Percentiles rank a stretch among this genome's conserved stretches.
Evolutionary conservation across 2,888 invertebrate species (phyloP).

Genomic region (Phengaris arion): DNA sequence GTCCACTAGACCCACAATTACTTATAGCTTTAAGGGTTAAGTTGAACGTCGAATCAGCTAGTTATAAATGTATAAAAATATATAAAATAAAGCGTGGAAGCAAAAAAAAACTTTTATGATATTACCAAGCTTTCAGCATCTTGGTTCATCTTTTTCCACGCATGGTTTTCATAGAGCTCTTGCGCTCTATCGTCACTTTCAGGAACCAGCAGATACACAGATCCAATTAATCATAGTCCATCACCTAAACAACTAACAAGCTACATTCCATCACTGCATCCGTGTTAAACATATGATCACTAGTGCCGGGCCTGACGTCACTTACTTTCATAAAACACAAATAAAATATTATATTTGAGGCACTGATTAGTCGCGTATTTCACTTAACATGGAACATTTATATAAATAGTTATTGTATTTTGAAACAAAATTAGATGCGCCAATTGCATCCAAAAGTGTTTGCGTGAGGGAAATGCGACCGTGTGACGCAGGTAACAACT

Average conservation of each 20-base stretch:
- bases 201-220: constrained; percentile 63
- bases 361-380: constrained; percentile 5
- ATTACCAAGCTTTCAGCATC: constrained; percentile 86
- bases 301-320: constrained; percentile 75
- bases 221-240: constrained; percentile 66
- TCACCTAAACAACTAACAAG: constrained; percentile 73
- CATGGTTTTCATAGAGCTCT: constrained; percentile 78
- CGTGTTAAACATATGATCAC: constrained; percentile 78
- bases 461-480: constrained; percentile 66
- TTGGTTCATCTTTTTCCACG: constrained; percentile 84
- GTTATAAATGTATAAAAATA: too few relatives aligned
- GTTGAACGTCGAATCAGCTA: too few relatives aligned
- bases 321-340: constrained; percentile 71
- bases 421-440: constrained; percentile 55
- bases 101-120: constrained; percentile 52
- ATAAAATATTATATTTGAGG: constrained; percentile 57
- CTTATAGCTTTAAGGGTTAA: too few relatives aligned
- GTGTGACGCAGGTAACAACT: constrained; percentile 76
- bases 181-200: constrained; percentile 64
- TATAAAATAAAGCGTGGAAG: background rate
- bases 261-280: constrained; percentile 79
- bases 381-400: constrained; percentile 49
- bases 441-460: constrained; percentile 52
- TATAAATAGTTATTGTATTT: constrained; percentile 43
- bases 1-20: too few relatives aligned